Evolutionary conservation across 2,113 vertebrate genomes (phyloP), one percentile per base, ranked within the genome.

Genomic region (Sula dactylatra): DNA sequence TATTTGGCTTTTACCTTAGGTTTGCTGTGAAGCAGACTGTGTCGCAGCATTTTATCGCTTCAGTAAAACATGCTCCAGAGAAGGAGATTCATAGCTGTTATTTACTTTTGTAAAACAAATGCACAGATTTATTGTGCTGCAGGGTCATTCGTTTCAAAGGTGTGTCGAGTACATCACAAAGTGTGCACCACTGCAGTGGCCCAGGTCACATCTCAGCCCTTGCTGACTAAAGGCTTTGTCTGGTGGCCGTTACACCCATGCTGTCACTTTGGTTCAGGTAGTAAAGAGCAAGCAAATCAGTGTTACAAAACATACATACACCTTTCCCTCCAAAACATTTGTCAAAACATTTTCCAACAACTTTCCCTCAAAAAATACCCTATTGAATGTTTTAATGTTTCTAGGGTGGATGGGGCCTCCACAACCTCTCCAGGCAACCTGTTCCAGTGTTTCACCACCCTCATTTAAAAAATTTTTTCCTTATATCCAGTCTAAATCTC

Each of bases 21-120:
- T 25, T 85, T 50, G 50, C 70, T 85, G 76, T 61, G 66, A 94
- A 72, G 74, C 45, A 86, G 45, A 67, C 11, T 66, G 44, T 79
- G 70, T 62, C 2, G 0, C 47, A 61, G 71, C 42, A 10, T 72
- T 91, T 95, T 82, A 58, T 50, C 79, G 15, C 71, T 86, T 78
- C 62, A 27, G 47, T 93, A 78, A 91, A 91, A 92, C 10, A 76
- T 32, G 42, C 25, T 91, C 54, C 73, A 86, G 44, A 89, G 61
- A 49, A 56, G 56, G 61, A 88, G 26, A 73, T 22, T 91, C 86
- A 56, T 34, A 85, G 55, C 16, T 82, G 59, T 72, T 76, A 80
- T 62, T 77, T 94, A 62, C n/a, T 88, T 82, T 72, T 67, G 38
- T 61, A 81, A 96, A 96, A 54, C 38, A 93, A 88, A 86, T 36